A percentile compares a stretch with the other conserved stretches of the same genome.
Evolutionary conservation across 2,797 vertebrate genomes (phyloP).

Genomic region (Nannoperca obscura): DNA sequence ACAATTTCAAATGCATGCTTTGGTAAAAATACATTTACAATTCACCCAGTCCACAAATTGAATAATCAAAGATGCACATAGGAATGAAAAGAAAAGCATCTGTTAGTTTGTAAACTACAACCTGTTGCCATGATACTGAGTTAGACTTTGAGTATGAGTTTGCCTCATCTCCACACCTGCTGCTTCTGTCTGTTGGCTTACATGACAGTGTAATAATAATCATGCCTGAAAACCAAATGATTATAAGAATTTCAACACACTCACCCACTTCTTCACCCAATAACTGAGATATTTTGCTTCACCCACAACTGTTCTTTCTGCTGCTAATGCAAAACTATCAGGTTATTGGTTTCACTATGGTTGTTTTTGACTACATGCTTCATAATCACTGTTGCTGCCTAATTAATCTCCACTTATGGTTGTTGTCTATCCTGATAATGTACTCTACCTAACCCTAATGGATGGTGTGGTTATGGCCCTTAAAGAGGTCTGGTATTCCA

Average conservation of each 20-base stretch:
- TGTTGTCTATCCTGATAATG: conserved; percentile 19
- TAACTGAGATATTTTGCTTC: background rate
- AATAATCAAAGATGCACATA: background rate
- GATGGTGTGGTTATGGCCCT: conserved; percentile 37
- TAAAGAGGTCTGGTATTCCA: conserved; percentile 46
- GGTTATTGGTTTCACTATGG: background rate
- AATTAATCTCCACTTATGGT: conserved; percentile 31
- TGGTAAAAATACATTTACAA: conserved; percentile 2
- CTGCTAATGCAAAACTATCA: background rate
- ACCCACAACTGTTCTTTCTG: background rate
- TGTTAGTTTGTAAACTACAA: background rate
- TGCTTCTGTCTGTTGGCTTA: conserved; percentile 14
- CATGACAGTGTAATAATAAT: conserved; percentile 9
- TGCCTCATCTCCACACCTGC: background rate
- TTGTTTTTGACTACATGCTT: background rate
- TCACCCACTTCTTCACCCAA: background rate
- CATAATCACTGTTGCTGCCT: conserved; percentile 15
- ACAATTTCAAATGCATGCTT: background rate
- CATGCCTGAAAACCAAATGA: background rate
- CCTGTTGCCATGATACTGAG: conserved; percentile 27
- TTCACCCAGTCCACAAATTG: background rate
- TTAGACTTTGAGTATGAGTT: background rate
- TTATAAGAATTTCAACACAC: background rate
- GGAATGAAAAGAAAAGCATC: background rate
- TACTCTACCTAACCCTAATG: conserved; percentile 22